Conservation (phyloP, 1,140 invertebrate species). For the Oedothorax gibbosus region DNA sequence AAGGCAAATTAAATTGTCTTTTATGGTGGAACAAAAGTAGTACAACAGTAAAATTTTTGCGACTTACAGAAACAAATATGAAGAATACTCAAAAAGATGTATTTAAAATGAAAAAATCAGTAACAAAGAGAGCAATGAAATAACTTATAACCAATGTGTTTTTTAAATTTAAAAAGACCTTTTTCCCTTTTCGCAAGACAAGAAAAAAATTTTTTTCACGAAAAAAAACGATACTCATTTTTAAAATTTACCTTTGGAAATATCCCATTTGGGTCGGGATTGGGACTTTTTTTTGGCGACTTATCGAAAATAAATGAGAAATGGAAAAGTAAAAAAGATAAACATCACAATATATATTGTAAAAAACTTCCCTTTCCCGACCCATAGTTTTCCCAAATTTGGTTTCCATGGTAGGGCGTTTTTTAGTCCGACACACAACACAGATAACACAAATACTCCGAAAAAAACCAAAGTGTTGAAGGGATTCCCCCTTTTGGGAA, state of each 20-base stretch:
- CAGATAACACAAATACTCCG: slow-evolving; percentile 86
- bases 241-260: not conserved
- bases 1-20: no score
- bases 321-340: not conserved
- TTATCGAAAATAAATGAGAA: not conserved
- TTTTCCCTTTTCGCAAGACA: not conserved
- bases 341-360: not conserved
- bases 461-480: slow-evolving; percentile 96
- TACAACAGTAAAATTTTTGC: no score
- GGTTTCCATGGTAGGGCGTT: slow-evolving; percentile 88
- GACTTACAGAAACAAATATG: no score
- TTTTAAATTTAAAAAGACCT: no score
- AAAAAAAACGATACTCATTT: not conserved
- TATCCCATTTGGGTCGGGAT: not conserved
- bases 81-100: no score
- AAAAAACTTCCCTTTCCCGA: slow-evolving; percentile 81
- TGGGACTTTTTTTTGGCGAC: not conserved
- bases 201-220: not conserved
- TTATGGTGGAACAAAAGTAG: no score
- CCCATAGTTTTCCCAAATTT: slow-evolving; percentile 93
- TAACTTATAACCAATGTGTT: no score
- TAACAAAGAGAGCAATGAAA: no score
- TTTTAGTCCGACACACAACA: slow-evolving; percentile 94
- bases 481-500: slow-evolving; percentile 91
- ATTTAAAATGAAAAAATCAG: no score